phyloP scores from a whole-genome alignment of 1,140 invertebrate genomes.

The Drosophila chauvacae region DNA sequence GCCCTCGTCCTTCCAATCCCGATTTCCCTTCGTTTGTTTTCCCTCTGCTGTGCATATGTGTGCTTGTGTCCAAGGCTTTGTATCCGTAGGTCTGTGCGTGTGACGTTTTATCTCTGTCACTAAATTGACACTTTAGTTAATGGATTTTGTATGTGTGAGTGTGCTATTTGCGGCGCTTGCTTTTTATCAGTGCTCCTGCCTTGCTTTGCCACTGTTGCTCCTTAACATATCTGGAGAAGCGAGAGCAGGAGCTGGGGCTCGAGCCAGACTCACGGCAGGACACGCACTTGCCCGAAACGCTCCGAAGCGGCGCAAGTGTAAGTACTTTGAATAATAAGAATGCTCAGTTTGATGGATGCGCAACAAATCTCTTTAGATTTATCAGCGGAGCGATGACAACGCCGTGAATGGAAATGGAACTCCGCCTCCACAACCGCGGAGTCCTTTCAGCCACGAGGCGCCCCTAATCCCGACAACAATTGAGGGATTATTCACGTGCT shows the following conservation, averaged over 20 bases:
- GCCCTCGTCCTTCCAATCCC: neutral
- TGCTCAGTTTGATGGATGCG: conserved; percentile 80
- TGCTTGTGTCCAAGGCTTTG: conserved; percentile 38
- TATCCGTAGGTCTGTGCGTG: conserved; percentile 54
- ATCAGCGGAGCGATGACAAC: conserved; percentile 56
- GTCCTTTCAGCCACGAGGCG: conserved; percentile 1
- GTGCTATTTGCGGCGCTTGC: conserved; percentile 64
- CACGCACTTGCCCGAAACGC: conserved; percentile 67
- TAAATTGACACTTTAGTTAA: conserved; percentile 84
- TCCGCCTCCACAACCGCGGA: neutral
- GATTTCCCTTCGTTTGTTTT: conserved; percentile 19
- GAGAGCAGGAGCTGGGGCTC: conserved; percentile 12
- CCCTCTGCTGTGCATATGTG: conserved; percentile 28
- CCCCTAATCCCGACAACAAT: conserved; percentile 38
- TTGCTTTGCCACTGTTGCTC: conserved; percentile 63
- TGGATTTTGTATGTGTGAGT: conserved; percentile 81
- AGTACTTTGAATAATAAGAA: conserved; percentile 82
- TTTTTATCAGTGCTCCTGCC: conserved; percentile 53
- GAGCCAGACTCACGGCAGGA: conserved; percentile 35
- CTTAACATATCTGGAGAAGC: conserved; percentile 16
- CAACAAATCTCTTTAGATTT: conserved; percentile 71
- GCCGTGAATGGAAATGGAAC: conserved; percentile 1
- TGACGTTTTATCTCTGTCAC: conserved; percentile 84
- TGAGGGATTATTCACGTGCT: conserved; percentile 30
- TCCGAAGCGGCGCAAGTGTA: conserved; percentile 47